phyloP scores from a whole-genome alignment of 2,888 invertebrate species.

The Monoplex corrugatus region DNA sequence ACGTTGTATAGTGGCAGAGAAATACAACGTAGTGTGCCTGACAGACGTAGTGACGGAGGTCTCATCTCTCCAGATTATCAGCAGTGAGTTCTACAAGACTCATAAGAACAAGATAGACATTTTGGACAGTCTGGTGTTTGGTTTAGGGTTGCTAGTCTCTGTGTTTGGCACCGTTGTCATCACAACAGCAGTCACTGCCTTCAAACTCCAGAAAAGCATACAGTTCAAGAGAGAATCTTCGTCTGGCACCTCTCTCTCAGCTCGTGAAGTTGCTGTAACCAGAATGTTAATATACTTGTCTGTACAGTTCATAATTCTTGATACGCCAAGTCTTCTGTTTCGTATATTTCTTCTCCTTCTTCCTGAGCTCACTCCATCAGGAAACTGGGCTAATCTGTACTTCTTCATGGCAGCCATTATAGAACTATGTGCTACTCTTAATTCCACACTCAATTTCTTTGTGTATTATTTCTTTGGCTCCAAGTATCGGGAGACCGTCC shows the following conservation, averaged over 20 bases:
- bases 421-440: too few relatives aligned
- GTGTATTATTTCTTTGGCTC: too few relatives aligned
- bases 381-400: conserved; percentile 2
- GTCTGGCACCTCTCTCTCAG: background rate
- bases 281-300: conserved; percentile 29
- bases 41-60: background rate
- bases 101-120: background rate
- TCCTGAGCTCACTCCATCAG: background rate
- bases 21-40: background rate
- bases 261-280: background rate
- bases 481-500: too few relatives aligned
- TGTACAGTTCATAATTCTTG: background rate
- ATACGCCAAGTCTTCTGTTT: background rate
- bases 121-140: background rate
- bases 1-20: background rate
- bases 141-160: background rate
- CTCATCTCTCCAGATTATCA: background rate
- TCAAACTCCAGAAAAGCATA: background rate
- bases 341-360: background rate
- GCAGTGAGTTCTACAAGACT: background rate
- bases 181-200: background rate
- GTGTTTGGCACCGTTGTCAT: background rate
- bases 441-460: too few relatives aligned
- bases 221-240: background rate
- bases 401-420: too few relatives aligned